Conservation (phyloP, 2,113 vertebrate genomes). For the Prionailurus bengalensis region DNA sequence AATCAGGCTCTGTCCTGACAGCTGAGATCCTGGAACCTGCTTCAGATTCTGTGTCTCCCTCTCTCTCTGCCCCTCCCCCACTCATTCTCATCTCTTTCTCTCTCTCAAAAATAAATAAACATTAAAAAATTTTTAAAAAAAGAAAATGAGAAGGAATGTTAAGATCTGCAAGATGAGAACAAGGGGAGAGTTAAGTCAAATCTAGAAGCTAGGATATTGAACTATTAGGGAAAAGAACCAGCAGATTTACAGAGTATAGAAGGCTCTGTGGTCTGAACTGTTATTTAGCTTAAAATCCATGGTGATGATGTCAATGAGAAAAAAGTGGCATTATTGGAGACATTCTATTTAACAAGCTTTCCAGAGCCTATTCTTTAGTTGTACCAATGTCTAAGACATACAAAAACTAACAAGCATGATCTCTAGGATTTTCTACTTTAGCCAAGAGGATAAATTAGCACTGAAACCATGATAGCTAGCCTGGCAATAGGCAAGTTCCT, state of each 20-base stretch:
- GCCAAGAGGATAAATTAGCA: not conserved
- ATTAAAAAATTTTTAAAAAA: not conserved
- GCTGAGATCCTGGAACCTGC: too few species aligned
- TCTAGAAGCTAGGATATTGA: not conserved
- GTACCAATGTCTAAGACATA: not conserved
- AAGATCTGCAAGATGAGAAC: not conserved
- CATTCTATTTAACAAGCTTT: not conserved
- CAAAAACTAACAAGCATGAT: not conserved
- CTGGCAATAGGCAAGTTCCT: not conserved
- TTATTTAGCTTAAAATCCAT: not conserved
- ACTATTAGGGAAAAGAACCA: not conserved
- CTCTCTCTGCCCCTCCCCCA: too few species aligned
- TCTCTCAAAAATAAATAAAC: too few species aligned
- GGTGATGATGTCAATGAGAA: not conserved
- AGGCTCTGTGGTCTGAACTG: not conserved
- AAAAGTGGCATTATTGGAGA: not conserved
- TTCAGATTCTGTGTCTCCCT: too few species aligned
- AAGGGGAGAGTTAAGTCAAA: not conserved
- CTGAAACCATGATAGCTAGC: not conserved
- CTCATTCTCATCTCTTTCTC: too few species aligned
- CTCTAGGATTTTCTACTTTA: not conserved
- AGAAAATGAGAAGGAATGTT: not conserved
- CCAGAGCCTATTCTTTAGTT: not conserved
- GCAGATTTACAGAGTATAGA: not conserved
- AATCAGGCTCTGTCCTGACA: too few species aligned